Evolutionary conservation across 1,140 invertebrate species (phyloP), one percentile per base, ranked within the genome.

Genomic region (Bombus turneri): DNA sequence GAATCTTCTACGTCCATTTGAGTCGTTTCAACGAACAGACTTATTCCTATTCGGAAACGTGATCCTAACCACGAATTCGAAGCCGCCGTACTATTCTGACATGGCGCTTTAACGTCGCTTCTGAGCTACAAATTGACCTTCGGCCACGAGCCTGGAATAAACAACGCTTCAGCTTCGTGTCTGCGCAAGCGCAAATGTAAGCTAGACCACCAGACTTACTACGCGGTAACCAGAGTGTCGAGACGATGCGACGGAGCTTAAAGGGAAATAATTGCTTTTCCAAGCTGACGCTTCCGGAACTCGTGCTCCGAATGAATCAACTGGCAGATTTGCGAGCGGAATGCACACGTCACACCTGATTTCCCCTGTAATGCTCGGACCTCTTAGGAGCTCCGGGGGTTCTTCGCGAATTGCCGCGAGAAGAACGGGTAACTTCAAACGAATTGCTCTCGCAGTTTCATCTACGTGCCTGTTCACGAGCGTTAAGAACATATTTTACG

Each of bases 61-160:
- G 25, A n/a, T 39, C 74, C n/a, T 2, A 39, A 66, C 25, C 74
- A 37, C 34, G 74, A 47, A 37, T 76, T 28, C 25, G 37, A 78
- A 59, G 59, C 13, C 25, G 59, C 12, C 34, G 18, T 37, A 71
- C 57, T 57, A 69, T 69, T 78, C 64, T 37, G 34, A 43, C 43
- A 34, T 2, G 59, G 18, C 31, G 22, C 22, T 68, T 68, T 90
- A 89, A 90, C 83, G 85, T 88, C 81, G 79, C 81, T 86, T 82
- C 88, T 69, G 34, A 53, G 57, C 37, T 18, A 88, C 87, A 89
- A 91, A 92, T 92, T 91, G 89, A 85, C 85, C 85, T 39, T 72
- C 53, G 81, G 85, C 77, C 83, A 74, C 41, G 79, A 84, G 43
- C 41, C 47, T 86, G 77, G 83, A 81, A 86, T 83, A 91, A 91